Evolutionary conservation across 2,888 invertebrate genomes (phyloP).

Genomic region (Dione vanillae): DNA sequence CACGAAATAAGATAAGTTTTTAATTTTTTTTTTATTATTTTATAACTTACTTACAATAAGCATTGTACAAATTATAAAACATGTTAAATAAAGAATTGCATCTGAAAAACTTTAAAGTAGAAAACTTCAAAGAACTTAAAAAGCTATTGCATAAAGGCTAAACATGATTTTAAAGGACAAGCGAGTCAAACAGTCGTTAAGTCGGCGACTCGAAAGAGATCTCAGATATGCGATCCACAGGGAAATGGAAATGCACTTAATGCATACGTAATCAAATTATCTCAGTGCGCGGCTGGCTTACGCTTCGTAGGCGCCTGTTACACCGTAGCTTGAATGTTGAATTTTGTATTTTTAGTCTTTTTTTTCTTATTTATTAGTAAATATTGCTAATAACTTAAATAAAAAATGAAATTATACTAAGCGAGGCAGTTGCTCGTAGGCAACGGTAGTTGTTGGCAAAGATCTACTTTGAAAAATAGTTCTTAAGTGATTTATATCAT

Average conservation of each 20-base stretch:
- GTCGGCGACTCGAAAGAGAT: slow-evolving; percentile 65
- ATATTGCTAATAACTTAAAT: too few species aligned
- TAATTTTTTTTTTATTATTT: too few species aligned
- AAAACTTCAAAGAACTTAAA: not conserved
- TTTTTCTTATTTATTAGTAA: not conserved
- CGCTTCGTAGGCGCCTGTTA: slow-evolving; percentile 43
- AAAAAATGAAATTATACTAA: too few species aligned
- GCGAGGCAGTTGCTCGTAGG: too few species aligned
- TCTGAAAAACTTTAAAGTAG: not conserved
- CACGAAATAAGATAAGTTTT: too few species aligned
- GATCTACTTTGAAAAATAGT: not conserved
- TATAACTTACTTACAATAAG: too few species aligned
- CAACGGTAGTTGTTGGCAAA: too few species aligned
- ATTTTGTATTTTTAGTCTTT: not conserved
- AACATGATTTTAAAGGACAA: slow-evolving; percentile 15
- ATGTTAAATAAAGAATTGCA: not conserved
- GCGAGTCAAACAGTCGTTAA: slow-evolving; percentile 40
- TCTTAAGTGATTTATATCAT: too few species aligned
- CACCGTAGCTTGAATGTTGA: slow-evolving; percentile 43
- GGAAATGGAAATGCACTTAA: slow-evolving; percentile 81
- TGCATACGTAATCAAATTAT: slow-evolving; percentile 82
- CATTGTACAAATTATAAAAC: too few species aligned
- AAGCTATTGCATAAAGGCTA: slow-evolving; percentile 13
- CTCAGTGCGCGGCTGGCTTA: slow-evolving; percentile 53
- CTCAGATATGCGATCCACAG: slow-evolving; percentile 60